Conservation (phyloP, 2,113 vertebrate species). For the Datnioides undecimradiatus region DNA sequence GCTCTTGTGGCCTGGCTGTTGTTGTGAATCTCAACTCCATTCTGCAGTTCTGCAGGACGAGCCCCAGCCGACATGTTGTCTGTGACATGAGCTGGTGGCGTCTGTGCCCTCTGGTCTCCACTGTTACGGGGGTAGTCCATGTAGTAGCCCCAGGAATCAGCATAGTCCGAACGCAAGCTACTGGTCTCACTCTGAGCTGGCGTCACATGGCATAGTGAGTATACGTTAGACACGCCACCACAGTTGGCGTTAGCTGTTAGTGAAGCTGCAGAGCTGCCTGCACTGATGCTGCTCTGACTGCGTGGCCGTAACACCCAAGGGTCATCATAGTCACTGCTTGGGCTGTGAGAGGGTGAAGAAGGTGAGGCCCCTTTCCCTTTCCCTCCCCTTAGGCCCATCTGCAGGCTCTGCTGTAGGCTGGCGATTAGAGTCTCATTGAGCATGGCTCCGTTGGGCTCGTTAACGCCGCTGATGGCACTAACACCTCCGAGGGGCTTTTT, state of each 20-base stretch:
- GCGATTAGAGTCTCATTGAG: conserved; percentile 94
- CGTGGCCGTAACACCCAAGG: conserved; percentile 93
- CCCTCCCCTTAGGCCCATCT: conserved; percentile 84
- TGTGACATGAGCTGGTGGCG: conserved; percentile 64
- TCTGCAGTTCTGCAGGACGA: conserved; percentile 77
- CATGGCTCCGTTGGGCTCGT: conserved; percentile 78
- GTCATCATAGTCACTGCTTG: conserved; percentile 95
- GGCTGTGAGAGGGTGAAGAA: conserved; percentile 93
- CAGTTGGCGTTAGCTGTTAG: conserved; percentile 79
- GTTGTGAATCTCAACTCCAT: conserved; percentile 75
- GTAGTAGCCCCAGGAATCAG: conserved; percentile 95
- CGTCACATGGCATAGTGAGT: conserved; percentile 91
- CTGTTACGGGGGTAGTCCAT: conserved; percentile 85
- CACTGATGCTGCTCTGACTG: conserved; percentile 93
- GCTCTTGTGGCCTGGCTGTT: conserved; percentile 73
- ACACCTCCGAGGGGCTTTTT: conserved; percentile 83
- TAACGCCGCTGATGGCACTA: conserved; percentile 41
- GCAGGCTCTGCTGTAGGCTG: conserved; percentile 92
- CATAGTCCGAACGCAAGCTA: conserved; percentile 93
- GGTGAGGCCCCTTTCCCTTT: conserved; percentile 86
- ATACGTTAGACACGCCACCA: conserved; percentile 81
- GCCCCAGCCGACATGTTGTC: conserved; percentile 52
- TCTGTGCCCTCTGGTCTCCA: conserved; percentile 82
- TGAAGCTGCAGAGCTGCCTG: conserved; percentile 89
- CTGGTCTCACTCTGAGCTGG: conserved; percentile 95